Evolutionary conservation across 2,888 invertebrate genomes (phyloP).

Genomic region (Eutolmus rufibarbis): DNA sequence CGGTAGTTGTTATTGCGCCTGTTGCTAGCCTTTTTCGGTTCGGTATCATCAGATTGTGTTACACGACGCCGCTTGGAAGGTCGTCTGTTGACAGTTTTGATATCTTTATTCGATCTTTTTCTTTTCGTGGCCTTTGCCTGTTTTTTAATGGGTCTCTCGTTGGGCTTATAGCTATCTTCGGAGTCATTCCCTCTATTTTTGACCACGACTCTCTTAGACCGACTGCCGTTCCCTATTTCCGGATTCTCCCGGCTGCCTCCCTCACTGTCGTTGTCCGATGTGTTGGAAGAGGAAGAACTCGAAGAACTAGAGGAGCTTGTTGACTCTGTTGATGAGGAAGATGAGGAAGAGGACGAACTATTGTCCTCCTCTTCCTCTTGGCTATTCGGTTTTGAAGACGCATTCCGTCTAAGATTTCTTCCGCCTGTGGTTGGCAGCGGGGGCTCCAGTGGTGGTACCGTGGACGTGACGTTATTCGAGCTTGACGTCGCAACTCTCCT

Average conservation of each 20-base stretch:
- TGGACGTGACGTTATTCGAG: conserved; percentile 59
- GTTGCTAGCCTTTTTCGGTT: conserved; percentile 32
- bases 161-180: conserved; percentile 67
- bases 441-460: conserved; percentile 53
- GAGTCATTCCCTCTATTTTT: conserved; percentile 63
- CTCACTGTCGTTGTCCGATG: conserved; percentile 44
- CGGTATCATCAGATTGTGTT: conserved; percentile 43
- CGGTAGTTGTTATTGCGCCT: conserved; percentile 31
- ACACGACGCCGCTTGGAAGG: conserved; percentile 25
- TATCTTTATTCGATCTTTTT: conserved; percentile 47
- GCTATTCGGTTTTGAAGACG: conserved; percentile 51
- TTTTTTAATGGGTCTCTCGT: conserved; percentile 51
- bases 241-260: conserved; percentile 48
- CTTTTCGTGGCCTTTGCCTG: conserved; percentile 51
- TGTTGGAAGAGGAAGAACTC: conserved; percentile 4
- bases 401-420: conserved; percentile 52
- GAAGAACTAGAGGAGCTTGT: neutral
- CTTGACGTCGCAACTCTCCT: conserved; percentile 50
- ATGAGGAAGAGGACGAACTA: conserved; percentile 44
- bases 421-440: conserved; percentile 50
- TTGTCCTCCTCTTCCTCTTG: conserved; percentile 52
- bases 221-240: conserved; percentile 47
- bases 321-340: neutral
- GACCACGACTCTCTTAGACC: conserved; percentile 45
- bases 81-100: conserved; percentile 42